These are phyloP conservation scores for Trinectes maculatus DNA, from an alignment of 2,113 vertebrate species.

Conservation along the genomic window DNA sequence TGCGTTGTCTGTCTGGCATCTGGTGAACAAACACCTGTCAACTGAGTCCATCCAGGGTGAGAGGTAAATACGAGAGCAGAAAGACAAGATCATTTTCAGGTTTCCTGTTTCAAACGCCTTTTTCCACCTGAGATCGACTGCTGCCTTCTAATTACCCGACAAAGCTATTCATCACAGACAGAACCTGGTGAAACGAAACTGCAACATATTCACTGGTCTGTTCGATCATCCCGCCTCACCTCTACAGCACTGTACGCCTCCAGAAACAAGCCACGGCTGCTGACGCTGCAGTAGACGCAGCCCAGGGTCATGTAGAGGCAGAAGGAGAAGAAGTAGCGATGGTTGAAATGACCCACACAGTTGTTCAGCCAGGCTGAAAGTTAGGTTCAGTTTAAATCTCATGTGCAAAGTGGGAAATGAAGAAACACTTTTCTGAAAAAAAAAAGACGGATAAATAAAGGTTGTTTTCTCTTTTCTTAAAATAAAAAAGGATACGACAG, in stretches of 20 bases:
- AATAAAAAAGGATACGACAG: slow-evolving; percentile 94
- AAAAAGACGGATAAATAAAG: not conserved
- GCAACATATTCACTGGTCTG: not conserved
- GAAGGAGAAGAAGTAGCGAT: slow-evolving; percentile 99
- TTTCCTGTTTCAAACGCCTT: slow-evolving; percentile 48
- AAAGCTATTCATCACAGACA: not conserved
- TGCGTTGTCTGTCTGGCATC: slow-evolving; percentile 36
- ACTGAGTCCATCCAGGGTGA: slow-evolving; percentile 3
- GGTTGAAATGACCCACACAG: slow-evolving; percentile 97
- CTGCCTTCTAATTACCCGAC: not conserved
- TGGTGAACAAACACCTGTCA: slow-evolving; percentile 5
- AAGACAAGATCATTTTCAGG: slow-evolving; percentile 26
- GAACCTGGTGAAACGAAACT: not conserved
- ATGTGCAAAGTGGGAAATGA: not conserved
- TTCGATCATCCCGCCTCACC: slow-evolving; percentile 78
- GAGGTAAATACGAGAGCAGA: slow-evolving; percentile 15
- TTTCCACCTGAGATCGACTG: slow-evolving; percentile 29
- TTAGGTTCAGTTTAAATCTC: slow-evolving; percentile 56
- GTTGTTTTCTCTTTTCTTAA: not conserved
- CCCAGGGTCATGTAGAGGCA: slow-evolving; percentile 97
- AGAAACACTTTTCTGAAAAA: not conserved
- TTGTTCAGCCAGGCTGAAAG: slow-evolving; percentile 96
- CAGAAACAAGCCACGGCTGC: slow-evolving; percentile 89
- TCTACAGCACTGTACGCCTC: slow-evolving; percentile 91
- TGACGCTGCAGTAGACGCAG: slow-evolving; percentile 96